Evolutionary conservation across 2,797 vertebrate species (phyloP).

Genomic region (Pyrocephalus nanus): DNA sequence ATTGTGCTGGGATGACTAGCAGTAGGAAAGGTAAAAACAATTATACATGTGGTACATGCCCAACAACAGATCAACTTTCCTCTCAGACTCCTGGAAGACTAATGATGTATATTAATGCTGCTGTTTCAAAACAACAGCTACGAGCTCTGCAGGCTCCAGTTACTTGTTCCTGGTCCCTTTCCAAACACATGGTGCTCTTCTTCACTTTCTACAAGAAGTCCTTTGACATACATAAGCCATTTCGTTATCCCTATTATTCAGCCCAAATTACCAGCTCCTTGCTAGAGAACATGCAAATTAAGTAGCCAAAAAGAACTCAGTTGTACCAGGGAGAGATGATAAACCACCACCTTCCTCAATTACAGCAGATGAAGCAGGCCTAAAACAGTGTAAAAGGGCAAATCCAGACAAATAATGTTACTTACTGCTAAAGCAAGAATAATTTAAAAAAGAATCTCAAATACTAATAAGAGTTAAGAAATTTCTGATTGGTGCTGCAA

Average conservation of each 20-base stretch:
- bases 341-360: conserved; percentile 50
- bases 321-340: background rate
- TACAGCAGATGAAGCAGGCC: background rate
- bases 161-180: background rate
- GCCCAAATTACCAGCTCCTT: conserved; percentile 32
- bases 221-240: background rate
- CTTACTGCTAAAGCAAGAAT: background rate
- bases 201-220: background rate
- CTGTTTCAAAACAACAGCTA: background rate
- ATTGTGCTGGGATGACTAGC: conserved; percentile 92
- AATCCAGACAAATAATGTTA: background rate
- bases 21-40: conserved; percentile 66
- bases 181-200: background rate
- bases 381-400: background rate
- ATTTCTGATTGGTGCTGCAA: conserved; percentile 50
- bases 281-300: conserved; percentile 67
- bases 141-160: background rate
- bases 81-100: background rate
- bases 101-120: background rate
- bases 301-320: conserved; percentile 20
- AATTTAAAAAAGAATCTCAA: background rate
- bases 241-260: background rate
- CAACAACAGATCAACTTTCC: background rate
- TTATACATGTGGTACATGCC: conserved; percentile 23
- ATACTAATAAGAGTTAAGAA: background rate